A percentile compares a stretch with the other conserved stretches of the same genome.
Conservation (phyloP, 2,113 vertebrate species). For the Micronycteris hirsuta region DNA sequence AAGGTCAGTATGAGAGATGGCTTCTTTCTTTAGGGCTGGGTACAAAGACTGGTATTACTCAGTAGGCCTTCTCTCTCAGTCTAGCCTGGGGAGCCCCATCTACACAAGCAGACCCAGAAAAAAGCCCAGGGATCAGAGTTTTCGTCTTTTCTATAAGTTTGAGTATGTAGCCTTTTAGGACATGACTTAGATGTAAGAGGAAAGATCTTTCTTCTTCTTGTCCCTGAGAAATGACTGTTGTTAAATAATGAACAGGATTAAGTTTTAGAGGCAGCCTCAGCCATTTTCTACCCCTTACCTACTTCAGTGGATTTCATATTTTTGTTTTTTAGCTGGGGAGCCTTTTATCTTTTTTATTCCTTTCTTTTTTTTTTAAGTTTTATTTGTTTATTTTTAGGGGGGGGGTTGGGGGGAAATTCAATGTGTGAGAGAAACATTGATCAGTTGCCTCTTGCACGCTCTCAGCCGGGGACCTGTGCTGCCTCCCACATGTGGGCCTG, state of each 20-base stretch:
- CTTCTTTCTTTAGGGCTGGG: not conserved
- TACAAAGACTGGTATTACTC: not conserved
- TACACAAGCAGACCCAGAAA: not conserved
- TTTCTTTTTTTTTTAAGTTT: too few relatives aligned
- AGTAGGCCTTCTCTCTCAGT: not conserved
- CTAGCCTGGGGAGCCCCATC: not conserved
- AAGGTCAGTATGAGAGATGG: constrained; percentile 83
- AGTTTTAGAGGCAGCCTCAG: not conserved
- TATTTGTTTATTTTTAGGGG: too few relatives aligned
- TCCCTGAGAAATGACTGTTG: not conserved
- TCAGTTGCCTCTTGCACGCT: too few relatives aligned
- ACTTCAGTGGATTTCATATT: not conserved
- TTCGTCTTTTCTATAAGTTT: not conserved
- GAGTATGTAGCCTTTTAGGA: not conserved
- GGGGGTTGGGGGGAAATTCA: too few relatives aligned
- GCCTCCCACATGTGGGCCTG: too few relatives aligned
- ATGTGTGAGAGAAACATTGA: too few relatives aligned
- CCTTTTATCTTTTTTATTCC: not conserved
- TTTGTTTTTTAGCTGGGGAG: not conserved
- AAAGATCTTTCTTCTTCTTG: not conserved
- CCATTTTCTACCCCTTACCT: not conserved
- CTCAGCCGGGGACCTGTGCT: too few relatives aligned
- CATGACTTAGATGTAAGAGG: not conserved
- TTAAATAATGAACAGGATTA: not conserved
- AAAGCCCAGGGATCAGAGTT: not conserved